Base-by-base conservation (phyloP, 1,140 invertebrate species). In the Sitodiplosis mosellana region DNA sequence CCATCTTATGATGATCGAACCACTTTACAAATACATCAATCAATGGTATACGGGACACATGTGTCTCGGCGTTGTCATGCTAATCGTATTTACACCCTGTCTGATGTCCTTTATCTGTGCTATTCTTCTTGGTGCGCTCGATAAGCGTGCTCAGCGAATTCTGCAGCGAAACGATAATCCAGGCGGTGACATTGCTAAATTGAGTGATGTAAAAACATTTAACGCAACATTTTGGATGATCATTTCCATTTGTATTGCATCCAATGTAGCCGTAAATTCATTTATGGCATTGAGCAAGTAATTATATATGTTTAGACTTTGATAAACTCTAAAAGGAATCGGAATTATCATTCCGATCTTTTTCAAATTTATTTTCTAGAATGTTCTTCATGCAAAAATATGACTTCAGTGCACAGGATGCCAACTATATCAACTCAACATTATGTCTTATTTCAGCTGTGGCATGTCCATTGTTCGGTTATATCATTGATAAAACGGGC, bases 201-300 rank as follows among this genome's bases (percentile, higher is more conserved):
- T 97, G 5, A 77, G 69, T 12, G 92, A 96, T 70, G 75, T 95
- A 11, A 77, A 80, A 55, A 72, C 89, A 53, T 97, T 98, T 58
- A 81, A 80, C 48, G 49, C 71, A 11, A 73, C 81, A 0, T 92
- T 96, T 64, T 98, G 92, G 92, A 66, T 97, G 19, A 73, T 96
- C 17, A 76, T 79, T 37, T 58, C 87, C 3, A 87, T 95, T 50
- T 96, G 92, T 69, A 85, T 97, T 5, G 74, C 82, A 2, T 98
- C 95, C 65, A 98, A 98, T 66, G 78, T 93, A 15, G 83, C 91
- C 5, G 89, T 97, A 52, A 97, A 96, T 63, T 92, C 93, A 17
- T 97, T 98, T 58, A 87, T 97, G 62, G 85, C 86, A 7, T 65
- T 97, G 33, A 92, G 88, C 65, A 84, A 93, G 87, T 92, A 72